Evolutionary conservation across 64 coral and sea anemone species (phyloP).

Genomic region (Stichodactyla helianthus): DNA sequence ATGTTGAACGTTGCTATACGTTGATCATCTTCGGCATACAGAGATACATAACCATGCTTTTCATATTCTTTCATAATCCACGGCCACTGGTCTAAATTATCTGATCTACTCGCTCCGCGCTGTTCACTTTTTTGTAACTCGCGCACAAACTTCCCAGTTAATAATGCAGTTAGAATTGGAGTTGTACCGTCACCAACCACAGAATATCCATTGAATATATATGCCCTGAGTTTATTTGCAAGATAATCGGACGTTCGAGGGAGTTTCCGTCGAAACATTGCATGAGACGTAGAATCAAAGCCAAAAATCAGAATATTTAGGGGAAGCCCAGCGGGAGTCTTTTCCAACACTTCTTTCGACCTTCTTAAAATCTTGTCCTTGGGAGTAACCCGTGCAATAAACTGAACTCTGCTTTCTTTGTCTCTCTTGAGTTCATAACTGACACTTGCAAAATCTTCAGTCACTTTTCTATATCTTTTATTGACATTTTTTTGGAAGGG

Average conservation of each 20-base stretch:
- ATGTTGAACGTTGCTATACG: constrained; percentile 64
- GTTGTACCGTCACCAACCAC: constrained; percentile 81
- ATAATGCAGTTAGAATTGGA: constrained; percentile 50
- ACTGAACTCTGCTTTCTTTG: constrained; percentile 14
- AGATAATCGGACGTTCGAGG: constrained; percentile 46
- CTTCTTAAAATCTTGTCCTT: constrained; percentile 31
- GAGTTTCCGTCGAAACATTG: constrained; percentile 55
- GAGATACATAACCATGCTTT: constrained; percentile 69
- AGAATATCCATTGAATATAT: constrained; percentile 65
- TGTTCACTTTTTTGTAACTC: constrained; percentile 19
- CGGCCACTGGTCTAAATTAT: constrained; percentile 60
- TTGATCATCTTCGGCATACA: constrained; percentile 69
- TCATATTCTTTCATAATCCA: constrained; percentile 55
- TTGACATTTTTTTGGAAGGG: constrained; percentile 37
- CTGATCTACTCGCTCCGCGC: not conserved
- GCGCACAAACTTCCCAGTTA: constrained; percentile 59
- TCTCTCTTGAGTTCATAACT: constrained; percentile 37
- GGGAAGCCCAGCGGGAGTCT: constrained; percentile 30
- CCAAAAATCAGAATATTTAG: constrained; percentile 55
- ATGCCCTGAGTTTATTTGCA: constrained; percentile 40
- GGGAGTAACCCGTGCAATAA: constrained; percentile 35
- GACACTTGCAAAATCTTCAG: constrained; percentile 43
- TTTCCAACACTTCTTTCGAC: not conserved
- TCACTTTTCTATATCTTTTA: constrained; percentile 15
- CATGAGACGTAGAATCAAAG: constrained; percentile 64